phyloP scores from a whole-genome alignment of 2,888 invertebrate genomes.

The Torymus aiolomorphi region DNA sequence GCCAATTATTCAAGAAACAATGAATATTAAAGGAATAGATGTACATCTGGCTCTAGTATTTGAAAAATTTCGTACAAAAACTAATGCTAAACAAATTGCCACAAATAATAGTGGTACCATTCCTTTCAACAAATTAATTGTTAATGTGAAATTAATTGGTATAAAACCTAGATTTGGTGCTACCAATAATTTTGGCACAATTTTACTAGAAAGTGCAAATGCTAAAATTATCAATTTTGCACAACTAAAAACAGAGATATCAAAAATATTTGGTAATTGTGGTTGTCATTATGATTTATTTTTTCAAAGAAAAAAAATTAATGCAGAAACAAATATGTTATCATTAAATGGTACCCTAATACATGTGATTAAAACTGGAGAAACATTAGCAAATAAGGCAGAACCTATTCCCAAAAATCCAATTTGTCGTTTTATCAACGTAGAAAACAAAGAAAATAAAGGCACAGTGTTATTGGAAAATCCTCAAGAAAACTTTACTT shows the following conservation, averaged over 20 bases:
- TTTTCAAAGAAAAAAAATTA: constrained; percentile 72
- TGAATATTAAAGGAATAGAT: constrained; percentile 84
- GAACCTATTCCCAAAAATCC: constrained; percentile 72
- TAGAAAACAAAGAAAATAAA: constrained; percentile 76
- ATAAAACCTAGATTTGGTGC: constrained; percentile 80
- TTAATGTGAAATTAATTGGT: constrained; percentile 82
- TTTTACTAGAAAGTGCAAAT: constrained; percentile 82
- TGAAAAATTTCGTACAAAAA: constrained; percentile 68
- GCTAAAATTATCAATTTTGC: constrained; percentile 78
- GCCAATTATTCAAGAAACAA: constrained; percentile 85
- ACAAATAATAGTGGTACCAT: background rate
- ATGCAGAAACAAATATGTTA: constrained; percentile 59
- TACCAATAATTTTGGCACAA: constrained; percentile 76
- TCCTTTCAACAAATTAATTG: constrained; percentile 81
- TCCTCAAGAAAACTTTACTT: constrained; percentile 77
- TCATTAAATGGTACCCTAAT: constrained; percentile 66
- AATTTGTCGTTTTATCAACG: constrained; percentile 81
- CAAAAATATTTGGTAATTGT: constrained; percentile 83
- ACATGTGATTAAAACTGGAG: constrained; percentile 68
- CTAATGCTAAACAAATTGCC: constrained; percentile 43
- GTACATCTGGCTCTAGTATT: constrained; percentile 84
- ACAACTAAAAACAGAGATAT: constrained; percentile 79
- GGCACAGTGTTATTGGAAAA: constrained; percentile 83
- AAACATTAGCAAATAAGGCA: constrained; percentile 1
- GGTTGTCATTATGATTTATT: constrained; percentile 79